Evolutionary conservation across 2,113 vertebrate genomes (phyloP).

Genomic region (Ceyx melanurus): DNA sequence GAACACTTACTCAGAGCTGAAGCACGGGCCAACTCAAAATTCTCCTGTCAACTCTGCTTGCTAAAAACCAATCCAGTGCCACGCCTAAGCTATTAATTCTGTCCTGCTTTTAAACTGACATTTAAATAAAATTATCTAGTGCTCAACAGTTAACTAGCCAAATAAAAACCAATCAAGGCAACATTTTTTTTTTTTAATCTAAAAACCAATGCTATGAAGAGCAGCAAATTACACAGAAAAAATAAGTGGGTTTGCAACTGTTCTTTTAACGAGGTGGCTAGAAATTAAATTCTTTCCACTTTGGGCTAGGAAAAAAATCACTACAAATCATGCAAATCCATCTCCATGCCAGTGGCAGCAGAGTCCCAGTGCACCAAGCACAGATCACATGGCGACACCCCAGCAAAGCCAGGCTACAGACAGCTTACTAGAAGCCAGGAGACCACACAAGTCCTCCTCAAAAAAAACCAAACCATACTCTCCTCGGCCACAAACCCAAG

Average conservation of each 20-base stretch:
- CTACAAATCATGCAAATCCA: not conserved
- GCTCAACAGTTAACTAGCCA: not conserved
- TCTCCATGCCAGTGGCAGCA: rapidly evolving
- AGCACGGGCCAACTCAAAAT: not conserved
- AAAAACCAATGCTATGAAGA: rapidly evolving
- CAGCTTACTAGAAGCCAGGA: not conserved
- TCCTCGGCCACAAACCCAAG: rapidly evolving
- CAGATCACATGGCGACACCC: not conserved
- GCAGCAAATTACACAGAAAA: not conserved
- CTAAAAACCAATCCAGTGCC: not conserved
- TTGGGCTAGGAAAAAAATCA: not conserved
- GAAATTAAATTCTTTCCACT: not conserved
- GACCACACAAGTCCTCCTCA: not conserved
- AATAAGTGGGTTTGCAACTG: not conserved
- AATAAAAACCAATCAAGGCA: not conserved
- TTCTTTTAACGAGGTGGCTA: not conserved
- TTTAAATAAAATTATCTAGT: not conserved
- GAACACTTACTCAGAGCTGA: not conserved
- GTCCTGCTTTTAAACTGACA: not conserved
- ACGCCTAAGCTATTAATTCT: not conserved
- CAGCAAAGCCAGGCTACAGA: not conserved
- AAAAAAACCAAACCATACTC: not conserved
- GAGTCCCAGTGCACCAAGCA: not conserved
- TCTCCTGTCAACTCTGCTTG: not conserved
- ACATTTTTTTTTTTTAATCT: not conserved